Evolutionary conservation across 2,797 vertebrate genomes (phyloP).

Genomic region (Helostoma temminkii): DNA sequence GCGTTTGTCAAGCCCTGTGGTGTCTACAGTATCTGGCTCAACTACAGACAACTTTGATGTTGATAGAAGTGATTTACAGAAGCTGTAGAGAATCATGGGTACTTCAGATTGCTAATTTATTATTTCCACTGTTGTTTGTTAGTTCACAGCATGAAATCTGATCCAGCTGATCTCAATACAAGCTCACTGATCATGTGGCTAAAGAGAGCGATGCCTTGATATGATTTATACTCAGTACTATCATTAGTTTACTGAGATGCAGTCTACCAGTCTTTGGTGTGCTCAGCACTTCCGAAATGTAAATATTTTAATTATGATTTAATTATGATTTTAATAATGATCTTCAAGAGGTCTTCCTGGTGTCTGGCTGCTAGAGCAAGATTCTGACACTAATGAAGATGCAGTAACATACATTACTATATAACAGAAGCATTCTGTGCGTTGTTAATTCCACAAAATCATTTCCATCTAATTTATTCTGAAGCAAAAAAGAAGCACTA

Average conservation of each 20-base stretch:
- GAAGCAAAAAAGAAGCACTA: neutral
- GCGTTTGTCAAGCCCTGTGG: conserved; percentile 4
- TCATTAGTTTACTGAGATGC: neutral
- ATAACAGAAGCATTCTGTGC: neutral
- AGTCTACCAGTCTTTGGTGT: conserved; percentile 10
- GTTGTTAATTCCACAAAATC: neutral
- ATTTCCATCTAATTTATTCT: neutral
- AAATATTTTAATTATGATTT: conserved; percentile 34
- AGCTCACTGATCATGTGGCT: neutral
- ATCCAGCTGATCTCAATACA: neutral
- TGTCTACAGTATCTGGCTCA: neutral
- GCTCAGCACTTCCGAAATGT: conserved; percentile 5
- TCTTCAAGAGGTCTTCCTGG: conserved; percentile 23
- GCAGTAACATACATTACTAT: neutral
- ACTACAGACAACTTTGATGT: conserved; percentile 48
- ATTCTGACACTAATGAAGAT: conserved; percentile 11
- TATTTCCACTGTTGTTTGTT: neutral
- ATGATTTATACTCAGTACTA: neutral
- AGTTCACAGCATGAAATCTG: neutral
- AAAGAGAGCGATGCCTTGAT: neutral
- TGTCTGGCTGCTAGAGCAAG: conserved; percentile 10
- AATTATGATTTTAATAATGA: too few relatives aligned
- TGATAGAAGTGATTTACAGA: conserved; percentile 7
- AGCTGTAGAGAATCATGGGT: neutral
- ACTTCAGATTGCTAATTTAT: neutral